These are phyloP conservation scores for Cricetomys ansorgei DNA, from an alignment of 2,113 vertebrate species.

Conservation along the genomic window DNA sequence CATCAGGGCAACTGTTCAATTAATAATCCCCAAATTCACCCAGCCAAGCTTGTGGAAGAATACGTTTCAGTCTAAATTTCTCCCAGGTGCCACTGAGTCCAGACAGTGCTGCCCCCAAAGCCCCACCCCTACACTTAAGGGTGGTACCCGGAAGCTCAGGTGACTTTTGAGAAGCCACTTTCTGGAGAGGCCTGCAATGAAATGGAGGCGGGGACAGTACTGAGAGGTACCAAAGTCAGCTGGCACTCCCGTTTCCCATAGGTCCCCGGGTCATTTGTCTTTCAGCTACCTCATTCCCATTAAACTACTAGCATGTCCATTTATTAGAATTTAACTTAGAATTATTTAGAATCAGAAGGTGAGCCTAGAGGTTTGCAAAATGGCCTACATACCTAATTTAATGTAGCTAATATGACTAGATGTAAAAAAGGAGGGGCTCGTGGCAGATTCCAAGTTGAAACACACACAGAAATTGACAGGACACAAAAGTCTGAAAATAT, in stretches of 20 bases:
- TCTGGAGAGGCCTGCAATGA: background rate
- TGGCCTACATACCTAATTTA: background rate
- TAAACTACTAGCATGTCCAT: background rate
- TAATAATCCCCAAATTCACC: background rate
- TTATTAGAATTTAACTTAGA: no score
- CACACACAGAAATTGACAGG: background rate
- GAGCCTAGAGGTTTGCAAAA: background rate
- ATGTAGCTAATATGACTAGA: background rate
- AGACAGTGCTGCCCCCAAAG: background rate
- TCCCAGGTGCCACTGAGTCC: background rate
- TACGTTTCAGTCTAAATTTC: constrained; percentile 15
- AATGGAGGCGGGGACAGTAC: no score
- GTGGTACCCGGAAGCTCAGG: background rate
- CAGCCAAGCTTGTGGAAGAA: constrained; percentile 25
- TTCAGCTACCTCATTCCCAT: background rate
- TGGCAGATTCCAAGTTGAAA: background rate
- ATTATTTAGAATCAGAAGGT: no score
- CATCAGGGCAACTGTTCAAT: background rate
- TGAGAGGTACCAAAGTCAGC: background rate
- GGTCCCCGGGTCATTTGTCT: background rate
- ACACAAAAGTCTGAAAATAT: constrained; percentile 34
- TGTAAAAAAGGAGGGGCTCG: background rate
- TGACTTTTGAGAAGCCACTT: background rate
- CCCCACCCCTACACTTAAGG: rapidly evolving
- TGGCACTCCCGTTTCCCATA: background rate